A percentile compares a stretch with the other conserved stretches of the same genome.
Evolutionary conservation across 2,797 vertebrate genomes (phyloP).

Genomic region (Calcarius lapponicus): DNA sequence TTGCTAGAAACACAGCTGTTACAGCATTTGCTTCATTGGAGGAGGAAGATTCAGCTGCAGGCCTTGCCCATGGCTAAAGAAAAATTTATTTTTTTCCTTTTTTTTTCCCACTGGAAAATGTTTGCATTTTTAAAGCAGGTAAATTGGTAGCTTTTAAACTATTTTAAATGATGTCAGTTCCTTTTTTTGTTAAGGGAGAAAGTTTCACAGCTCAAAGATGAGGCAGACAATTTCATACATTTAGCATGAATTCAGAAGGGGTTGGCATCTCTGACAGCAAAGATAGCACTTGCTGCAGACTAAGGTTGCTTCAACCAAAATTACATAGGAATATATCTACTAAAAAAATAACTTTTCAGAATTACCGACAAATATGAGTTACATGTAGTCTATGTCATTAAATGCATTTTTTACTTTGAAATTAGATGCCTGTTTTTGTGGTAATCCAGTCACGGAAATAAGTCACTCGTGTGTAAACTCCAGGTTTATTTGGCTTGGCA

Average conservation of each 20-base stretch:
- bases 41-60: background rate
- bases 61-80: background rate
- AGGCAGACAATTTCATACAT: background rate
- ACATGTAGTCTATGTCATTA: background rate
- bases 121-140: background rate
- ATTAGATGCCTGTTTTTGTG: slow-evolving; percentile 75
- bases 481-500: slow-evolving; percentile 77
- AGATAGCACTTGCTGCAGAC: background rate
- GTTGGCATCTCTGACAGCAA: slow-evolving; percentile 22
- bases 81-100: background rate
- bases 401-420: background rate
- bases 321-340: background rate
- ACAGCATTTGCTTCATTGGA: background rate
- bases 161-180: background rate
- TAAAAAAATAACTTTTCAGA: slow-evolving; percentile 4
- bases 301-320: slow-evolving; percentile 3
- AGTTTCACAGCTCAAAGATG: background rate
- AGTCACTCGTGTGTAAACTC: slow-evolving; percentile 78
- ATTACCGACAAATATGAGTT: background rate
- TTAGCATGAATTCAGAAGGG: background rate
- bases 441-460: slow-evolving; percentile 79
- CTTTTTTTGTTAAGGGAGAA: background rate
- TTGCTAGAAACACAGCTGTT: background rate
- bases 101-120: background rate
- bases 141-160: background rate